Base-by-base conservation (phyloP, 2,113 vertebrate species). In the Henicopernis longicauda region DNA sequence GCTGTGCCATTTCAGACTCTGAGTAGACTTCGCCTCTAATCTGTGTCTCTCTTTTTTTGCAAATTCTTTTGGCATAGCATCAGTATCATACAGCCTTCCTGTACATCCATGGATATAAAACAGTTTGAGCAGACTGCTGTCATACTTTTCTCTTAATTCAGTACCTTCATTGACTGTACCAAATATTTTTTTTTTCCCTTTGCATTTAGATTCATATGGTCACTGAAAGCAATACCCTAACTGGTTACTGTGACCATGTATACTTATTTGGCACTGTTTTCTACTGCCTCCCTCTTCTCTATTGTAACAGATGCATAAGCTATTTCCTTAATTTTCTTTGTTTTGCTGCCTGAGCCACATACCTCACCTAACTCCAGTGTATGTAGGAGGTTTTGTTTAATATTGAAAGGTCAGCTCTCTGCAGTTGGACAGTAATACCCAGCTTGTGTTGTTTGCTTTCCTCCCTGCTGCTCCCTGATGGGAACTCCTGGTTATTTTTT, bases 331-430 rank as follows among this genome's bases (percentile, higher is more conserved):
- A 1, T 54, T 93, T 85, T 65, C 40, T 81, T 79, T 92, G 50
- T 80, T 81, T 95, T 94, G 50, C 13, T 95, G 31, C 27, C n/a
- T 70, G 26, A 94, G 25, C 70, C 36, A 57, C 21, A 14, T 50
- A 67, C 13, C 45, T 17, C 12, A 65, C 26, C 15, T 32, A 82
- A 81, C 40, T 78, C 22, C 42, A 82, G 81, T 47, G 40, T 62
- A 57, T 42, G 50, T 50, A 71, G 76, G 62, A 91, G 67, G 32
- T 62, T 81, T 91, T 89, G 42, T 50, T 92, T 78, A 84, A 70
- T 91, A 78, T 12, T 27, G 59, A 95, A 96, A 97, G 86, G 93
- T 94, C 86, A 96, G 27, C 5, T 52, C 49, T 42, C 70, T 78
- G 58, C 93, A 86, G 76, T 5, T 2, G 11, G 89, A 65, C 80